Conservation (phyloP, 2,113 vertebrate species). For the Pluvianellus socialis region DNA sequence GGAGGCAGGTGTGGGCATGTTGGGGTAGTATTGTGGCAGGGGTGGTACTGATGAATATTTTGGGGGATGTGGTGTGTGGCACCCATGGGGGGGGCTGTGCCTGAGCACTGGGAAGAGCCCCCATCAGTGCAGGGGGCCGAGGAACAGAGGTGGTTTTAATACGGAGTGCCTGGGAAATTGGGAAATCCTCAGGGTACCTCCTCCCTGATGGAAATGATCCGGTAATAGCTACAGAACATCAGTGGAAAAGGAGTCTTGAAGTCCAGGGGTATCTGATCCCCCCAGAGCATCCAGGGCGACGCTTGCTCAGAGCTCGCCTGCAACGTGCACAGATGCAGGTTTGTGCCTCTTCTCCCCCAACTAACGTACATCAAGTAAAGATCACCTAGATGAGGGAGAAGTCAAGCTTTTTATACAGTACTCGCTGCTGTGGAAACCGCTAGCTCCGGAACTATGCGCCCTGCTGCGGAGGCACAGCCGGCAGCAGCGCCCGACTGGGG, state of each 20-base stretch:
- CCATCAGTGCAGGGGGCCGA: neutral
- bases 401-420: neutral
- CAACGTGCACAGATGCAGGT: neutral
- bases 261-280: neutral
- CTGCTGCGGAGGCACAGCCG: neutral
- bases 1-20: neutral
- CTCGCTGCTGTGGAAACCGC: constrained; percentile 14
- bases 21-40: neutral
- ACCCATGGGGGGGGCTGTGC: fast-evolving
- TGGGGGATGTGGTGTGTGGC: neutral
- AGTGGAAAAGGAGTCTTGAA: neutral
- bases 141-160: neutral
- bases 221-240: neutral
- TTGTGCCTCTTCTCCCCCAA: neutral
- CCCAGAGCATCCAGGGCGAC: fast-evolving
- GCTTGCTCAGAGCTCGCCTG: neutral
- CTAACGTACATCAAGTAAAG: neutral
- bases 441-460: neutral
- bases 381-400: neutral
- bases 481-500: neutral
- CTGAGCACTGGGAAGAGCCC: neutral
- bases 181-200: neutral
- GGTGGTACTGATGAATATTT: neutral
- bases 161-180: neutral
- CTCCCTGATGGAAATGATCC: neutral